Base-by-base conservation (phyloP, 2,797 vertebrate genomes). In the Sebastes ruberrimus region DNA sequence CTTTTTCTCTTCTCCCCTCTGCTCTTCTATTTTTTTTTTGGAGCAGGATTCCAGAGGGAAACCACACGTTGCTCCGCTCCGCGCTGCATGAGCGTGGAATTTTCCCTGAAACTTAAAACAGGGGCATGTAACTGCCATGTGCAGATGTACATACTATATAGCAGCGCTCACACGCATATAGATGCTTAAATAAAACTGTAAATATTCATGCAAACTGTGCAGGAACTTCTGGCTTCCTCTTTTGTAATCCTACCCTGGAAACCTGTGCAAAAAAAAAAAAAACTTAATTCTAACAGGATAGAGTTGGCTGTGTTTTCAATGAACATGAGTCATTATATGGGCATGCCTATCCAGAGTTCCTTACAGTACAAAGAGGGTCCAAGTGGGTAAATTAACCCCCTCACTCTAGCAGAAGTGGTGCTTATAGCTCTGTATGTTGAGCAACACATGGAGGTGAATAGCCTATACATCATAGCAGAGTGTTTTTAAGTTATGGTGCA, bases 11-110 rank as follows among this genome's bases (percentile, higher is more conserved):
- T 6, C 28, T n/a, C 18, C 25, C 10, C 25, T 14, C 4, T 7
- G 4, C n/a, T 20, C 23, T 11, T 16, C 20, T 53, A 49, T 57
- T 38, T 59, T 65, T 25, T 59, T 35, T 60, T 35, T 7, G 5
- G 57, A 10, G 73, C 56, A 84, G 63, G 74, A 85, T 82, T 88
- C 85, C 80, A 83, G 75, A 76, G 78, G 78, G 69, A 85, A 93
- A 88, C 86, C 88, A 80, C 89, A 87, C 73, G 2, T 10, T 20
- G 67, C 69, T 81, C 52, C 32, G 6, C 68, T 81, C 57, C 9
- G 73, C 7, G 1, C 55, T 16, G 57, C 65, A 14, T 38, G 46
- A 71, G 76, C 23, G 59, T 81, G 80, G 85, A 88, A 71, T 82
- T 89, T 82, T 66, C 62, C 82, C 82, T 71, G 56, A 74, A 81